Conservation (phyloP, 1,140 invertebrate species). For the Oreohelix idahoensis region DNA sequence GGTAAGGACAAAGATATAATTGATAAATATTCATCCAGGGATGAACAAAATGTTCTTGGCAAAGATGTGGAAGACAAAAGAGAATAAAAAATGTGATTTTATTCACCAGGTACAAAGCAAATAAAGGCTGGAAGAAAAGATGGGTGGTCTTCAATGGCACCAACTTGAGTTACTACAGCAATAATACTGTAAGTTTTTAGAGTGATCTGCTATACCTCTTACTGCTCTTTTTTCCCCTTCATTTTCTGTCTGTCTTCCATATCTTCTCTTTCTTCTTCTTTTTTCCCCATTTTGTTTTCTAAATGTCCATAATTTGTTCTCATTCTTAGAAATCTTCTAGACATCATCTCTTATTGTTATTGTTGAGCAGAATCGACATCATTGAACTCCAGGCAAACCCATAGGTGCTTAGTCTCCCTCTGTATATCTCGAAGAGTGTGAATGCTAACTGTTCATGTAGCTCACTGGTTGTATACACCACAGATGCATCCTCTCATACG, state of each 20-base stretch:
- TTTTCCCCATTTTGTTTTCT: not conserved
- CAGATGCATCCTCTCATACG: no score
- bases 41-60: no score
- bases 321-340: no score
- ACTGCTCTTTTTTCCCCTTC: no score
- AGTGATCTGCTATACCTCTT: not conserved
- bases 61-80: no score
- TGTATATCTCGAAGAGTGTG: no score
- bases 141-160: slow-evolving; percentile 68
- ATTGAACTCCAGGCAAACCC: not conserved
- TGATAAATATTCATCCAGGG: no score
- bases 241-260: not conserved
- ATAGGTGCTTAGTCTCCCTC: not conserved
- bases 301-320: not conserved
- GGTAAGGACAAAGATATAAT: no score
- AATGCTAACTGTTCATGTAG: no score
- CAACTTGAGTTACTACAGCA: slow-evolving; percentile 61
- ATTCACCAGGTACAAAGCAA: slow-evolving; percentile 56
- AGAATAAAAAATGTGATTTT: no score
- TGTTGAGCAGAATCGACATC: not conserved
- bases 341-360: no score
- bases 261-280: not conserved
- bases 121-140: slow-evolving; percentile 66
- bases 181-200: slow-evolving; percentile 54
- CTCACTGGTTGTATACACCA: no score